Evolutionary conservation across 2,113 vertebrate genomes (phyloP).

Genomic region (Phalacrocorax carbo): DNA sequence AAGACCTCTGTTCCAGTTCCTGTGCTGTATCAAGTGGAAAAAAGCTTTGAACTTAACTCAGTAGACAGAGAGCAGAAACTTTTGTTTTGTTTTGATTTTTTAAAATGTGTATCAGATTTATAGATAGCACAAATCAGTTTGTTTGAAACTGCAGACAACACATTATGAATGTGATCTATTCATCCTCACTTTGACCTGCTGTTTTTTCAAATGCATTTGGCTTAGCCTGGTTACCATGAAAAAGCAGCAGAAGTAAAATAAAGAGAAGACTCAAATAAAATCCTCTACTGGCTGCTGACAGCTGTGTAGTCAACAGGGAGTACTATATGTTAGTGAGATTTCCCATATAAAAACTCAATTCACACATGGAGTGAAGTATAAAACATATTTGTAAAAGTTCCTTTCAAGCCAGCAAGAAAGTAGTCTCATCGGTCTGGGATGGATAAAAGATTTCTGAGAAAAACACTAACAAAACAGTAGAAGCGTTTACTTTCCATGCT

Average conservation of each 20-base stretch:
- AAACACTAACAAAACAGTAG: background rate
- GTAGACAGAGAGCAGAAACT: background rate
- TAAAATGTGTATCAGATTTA: background rate
- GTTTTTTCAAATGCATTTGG: background rate
- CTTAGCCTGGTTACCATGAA: background rate
- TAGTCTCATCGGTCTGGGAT: background rate
- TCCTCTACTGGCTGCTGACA: background rate
- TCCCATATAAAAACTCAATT: background rate
- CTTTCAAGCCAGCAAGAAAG: background rate
- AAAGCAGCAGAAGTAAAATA: background rate
- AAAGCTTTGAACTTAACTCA: background rate
- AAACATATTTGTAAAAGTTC: background rate
- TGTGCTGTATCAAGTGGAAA: background rate
- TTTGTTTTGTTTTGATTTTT: background rate
- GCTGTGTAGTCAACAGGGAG: background rate
- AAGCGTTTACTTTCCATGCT: background rate
- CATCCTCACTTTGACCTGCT: background rate
- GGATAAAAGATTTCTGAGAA: background rate
- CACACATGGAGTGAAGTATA: background rate
- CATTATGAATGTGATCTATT: background rate
- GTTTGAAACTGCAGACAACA: background rate
- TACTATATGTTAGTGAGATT: background rate
- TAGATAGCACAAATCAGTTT: background rate
- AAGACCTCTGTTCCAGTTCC: background rate
- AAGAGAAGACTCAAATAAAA: conserved; percentile 25